Base-by-base conservation (phyloP, 2,797 vertebrate species). In the Pseudocheirus occidentalis region DNA sequence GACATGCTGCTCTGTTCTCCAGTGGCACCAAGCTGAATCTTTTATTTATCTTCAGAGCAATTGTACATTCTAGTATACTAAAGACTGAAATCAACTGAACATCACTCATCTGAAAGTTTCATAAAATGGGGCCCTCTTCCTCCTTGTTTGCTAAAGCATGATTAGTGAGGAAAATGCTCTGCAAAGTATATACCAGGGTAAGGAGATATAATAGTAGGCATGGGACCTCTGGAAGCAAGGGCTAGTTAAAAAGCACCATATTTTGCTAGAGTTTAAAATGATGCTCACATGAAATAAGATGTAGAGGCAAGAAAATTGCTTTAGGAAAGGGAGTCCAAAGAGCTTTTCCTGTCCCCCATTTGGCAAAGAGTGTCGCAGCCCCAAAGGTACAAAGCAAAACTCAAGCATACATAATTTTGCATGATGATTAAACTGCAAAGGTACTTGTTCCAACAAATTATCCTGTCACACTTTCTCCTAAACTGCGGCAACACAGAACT, bases 1-100 rank as follows among this genome's bases (percentile, higher is more conserved):
- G 98, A 99, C 99, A 99, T 98, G 98, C 98, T 98, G 99, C 98
- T 99, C 98, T 97, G 98, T 98, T 99, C 99, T 99, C 98, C 98
- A 98, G 98, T 98, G 98, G 98, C 98, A 98, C 98, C 97, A 98
- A 98, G 98, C 98, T 98, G 98, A 98, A 99, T 99, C 98, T 99
- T 99, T 99, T 99, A 99, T 99, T 99, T 99, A 99, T 99, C 98
- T 99, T 98, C 98, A 98, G 98, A 98, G 98, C 98, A 99, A 99
- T 98, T 98, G 98, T 98, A 98, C 98, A 98, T 98, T 98, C 98
- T 97, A 97, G 95, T 96, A 53, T 98, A 98, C 98, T 98, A 98
- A 99, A 98, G 98, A 97, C 98, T 96, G 98, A 99, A 98, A 98
- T 98, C 98, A 99, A 99, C 97, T 95, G 93, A 98, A 98, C 98